These are phyloP conservation scores for Itoplectis maculator DNA, from an alignment of 2,888 invertebrate genomes.

Conservation along the genomic window DNA sequence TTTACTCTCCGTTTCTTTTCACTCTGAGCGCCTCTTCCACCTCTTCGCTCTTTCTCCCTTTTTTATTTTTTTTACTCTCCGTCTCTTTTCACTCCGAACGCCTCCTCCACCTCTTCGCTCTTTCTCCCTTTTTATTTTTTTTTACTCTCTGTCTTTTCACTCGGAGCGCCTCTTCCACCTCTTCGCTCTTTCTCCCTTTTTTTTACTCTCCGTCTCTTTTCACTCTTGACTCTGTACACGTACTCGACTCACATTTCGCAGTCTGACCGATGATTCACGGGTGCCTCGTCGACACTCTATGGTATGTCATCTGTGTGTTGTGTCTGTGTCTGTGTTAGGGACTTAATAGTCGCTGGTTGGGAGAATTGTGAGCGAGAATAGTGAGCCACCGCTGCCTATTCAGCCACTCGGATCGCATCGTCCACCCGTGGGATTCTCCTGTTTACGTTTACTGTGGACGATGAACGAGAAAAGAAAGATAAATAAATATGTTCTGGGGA, in stretches of 20 bases:
- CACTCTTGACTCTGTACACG: slow-evolving; percentile 39
- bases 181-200: neutral
- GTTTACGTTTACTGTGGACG: slow-evolving; percentile 39
- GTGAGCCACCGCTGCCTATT: neutral
- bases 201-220: slow-evolving; percentile 8
- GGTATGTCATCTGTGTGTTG: slow-evolving; percentile 33
- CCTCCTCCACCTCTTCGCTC: slow-evolving; percentile 11
- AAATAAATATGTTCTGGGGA: slow-evolving; percentile 16
- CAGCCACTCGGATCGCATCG: neutral
- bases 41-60: neutral
- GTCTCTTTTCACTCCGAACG: slow-evolving; percentile 23
- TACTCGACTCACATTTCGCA: slow-evolving; percentile 56
- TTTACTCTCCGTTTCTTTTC: slow-evolving; percentile 15
- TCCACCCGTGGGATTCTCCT: slow-evolving; percentile 20
- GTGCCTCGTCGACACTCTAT: slow-evolving; percentile 51
- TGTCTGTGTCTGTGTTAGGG: neutral
- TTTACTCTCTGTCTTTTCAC: neutral
- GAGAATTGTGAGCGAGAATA: neutral
- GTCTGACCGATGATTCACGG: slow-evolving; percentile 58
- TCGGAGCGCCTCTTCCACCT: slow-evolving; percentile 30
- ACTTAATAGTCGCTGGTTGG: neutral
- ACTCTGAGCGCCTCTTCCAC: slow-evolving; percentile 21
- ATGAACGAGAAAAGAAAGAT: slow-evolving; percentile 3
- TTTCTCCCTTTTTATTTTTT: neutral
- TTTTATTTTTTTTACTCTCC: neutral